A percentile compares a stretch with the other conserved stretches of the same genome.
These are phyloP conservation scores for Harmothoe impar DNA, from an alignment of 2,888 invertebrate species.

Conservation along the genomic window DNA sequence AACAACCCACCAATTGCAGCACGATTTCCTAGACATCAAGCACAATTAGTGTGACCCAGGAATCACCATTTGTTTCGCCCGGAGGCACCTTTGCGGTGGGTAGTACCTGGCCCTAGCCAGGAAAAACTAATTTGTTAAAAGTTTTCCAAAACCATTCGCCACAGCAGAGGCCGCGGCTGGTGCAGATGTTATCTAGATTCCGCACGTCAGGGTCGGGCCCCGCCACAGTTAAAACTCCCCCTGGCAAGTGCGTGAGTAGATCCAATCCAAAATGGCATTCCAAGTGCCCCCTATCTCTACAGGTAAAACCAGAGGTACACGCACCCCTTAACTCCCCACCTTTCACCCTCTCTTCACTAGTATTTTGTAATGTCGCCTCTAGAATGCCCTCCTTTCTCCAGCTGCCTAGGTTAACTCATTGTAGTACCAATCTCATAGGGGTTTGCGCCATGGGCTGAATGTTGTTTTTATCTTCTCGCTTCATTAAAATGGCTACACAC, in stretches of 20 bases:
- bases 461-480: no score
- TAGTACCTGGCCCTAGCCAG: not conserved
- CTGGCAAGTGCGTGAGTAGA: not conserved
- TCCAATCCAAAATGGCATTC: conserved; percentile 13
- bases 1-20: no score
- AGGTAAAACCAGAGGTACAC: not conserved
- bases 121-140: conserved; percentile 39
- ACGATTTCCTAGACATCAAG: no score
- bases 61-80: not conserved
- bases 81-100: not conserved
- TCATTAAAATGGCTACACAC: no score
- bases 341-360: no score
- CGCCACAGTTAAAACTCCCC: not conserved
- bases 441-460: no score
- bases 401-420: no score
- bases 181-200: not conserved
- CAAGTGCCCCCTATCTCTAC: not conserved
- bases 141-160: not conserved
- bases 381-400: no score
- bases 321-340: not conserved
- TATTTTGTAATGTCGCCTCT: no score
- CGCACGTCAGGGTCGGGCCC: conserved; percentile 9
- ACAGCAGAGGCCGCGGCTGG: not conserved
- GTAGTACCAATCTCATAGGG: no score
- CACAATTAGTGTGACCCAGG: no score